These are phyloP conservation scores for Aramus guarauna DNA, from an alignment of 2,113 vertebrate genomes.

Conservation along the genomic window DNA sequence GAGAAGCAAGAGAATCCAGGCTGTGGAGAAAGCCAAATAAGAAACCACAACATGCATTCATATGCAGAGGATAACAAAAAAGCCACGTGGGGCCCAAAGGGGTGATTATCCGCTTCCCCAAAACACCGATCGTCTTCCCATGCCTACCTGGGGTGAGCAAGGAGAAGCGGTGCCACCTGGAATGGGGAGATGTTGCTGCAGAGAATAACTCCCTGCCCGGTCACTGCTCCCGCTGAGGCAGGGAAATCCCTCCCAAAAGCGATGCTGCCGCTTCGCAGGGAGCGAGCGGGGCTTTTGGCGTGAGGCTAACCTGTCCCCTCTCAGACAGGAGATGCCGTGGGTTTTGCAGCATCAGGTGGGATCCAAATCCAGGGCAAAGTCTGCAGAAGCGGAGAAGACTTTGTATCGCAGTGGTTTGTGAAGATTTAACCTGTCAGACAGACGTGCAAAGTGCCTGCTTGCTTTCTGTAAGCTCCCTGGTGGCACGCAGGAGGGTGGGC, in stretches of 20 bases:
- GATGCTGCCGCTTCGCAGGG: rapidly evolving
- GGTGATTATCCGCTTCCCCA: background rate
- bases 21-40: background rate
- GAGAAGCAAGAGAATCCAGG: background rate
- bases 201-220: background rate
- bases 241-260: background rate
- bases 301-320: background rate
- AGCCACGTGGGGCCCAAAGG: background rate
- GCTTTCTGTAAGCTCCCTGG: background rate
- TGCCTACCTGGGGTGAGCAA: background rate
- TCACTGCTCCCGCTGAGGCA: background rate
- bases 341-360: background rate
- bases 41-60: background rate
- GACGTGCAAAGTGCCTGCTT: background rate
- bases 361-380: background rate
- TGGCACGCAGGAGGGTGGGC: background rate
- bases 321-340: rapidly evolving
- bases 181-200: background rate
- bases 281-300: rapidly evolving
- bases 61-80: background rate
- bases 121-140: background rate
- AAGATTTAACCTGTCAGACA: background rate
- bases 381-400: background rate
- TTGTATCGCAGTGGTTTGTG: rapidly evolving
- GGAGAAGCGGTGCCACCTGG: background rate